Base-by-base conservation (phyloP, 2,113 vertebrate genomes). In the Hydrochoerus hydrochaeris region DNA sequence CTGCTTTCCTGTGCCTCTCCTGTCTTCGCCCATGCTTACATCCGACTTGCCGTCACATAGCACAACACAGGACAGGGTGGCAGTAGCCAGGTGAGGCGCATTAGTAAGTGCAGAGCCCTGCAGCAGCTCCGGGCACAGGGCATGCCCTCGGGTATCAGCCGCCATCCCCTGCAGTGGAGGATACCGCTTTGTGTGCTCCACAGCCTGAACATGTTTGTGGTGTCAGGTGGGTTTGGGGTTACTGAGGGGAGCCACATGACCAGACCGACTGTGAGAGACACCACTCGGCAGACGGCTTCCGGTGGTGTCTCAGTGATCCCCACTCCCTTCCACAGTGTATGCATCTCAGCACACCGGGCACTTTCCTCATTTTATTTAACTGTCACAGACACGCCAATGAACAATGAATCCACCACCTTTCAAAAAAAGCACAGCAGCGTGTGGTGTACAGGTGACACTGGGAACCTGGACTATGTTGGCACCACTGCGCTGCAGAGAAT, bases 341-440 rank as follows among this genome's bases (percentile, higher is more conserved):
- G 73, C 28, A 60, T n/a, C 75, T 85, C 86, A 81, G n/a, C 88
- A 38, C 46, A 78, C n/a, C 49, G 80, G 30, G 14, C 32, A 60
- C 32, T 92, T 88, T 58, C 20, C 65, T 65, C 22, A 83, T 35
- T 95, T 91, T 95, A 90, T 87, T 97, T 54, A 19, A 57, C 54
- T 17, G 90, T 58, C 67, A 87, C 49, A 80, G 38, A 87, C 8
- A 80, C 60, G 49, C 12, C 46, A 65, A 89, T n/a, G 9, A 80
- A 44, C 58, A 32, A 77, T 24, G 28, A 20, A 58, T 17, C 38
- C 41, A 69, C 32, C 14, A 1, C 22, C 26, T 35, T 69, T 28
- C 58, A 5, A 26, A 63, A 63, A 13, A 57, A 88, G 49, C 62
- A 60, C 19, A 67, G 54, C 24, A 78, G 58, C 14, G 1, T 32